Percentiles rank a stretch among this genome's conserved stretches.
Conservation (phyloP, 2,113 vertebrate genomes). For the Oxygymnocypris stewartii region DNA sequence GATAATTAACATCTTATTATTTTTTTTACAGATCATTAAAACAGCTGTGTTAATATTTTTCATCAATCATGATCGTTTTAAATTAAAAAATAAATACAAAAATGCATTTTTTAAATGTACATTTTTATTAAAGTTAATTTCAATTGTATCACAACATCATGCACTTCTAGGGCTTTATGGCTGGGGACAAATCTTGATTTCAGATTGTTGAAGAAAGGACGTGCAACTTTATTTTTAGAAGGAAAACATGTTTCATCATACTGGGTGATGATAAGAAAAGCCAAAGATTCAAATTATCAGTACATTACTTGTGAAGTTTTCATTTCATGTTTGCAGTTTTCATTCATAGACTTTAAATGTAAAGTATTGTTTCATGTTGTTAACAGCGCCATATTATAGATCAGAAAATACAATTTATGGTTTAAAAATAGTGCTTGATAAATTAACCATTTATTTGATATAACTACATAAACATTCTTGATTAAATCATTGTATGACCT, state of each 20-base stretch:
- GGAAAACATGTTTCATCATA: background rate
- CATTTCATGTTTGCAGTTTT: slow-evolving; percentile 1
- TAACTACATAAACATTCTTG: slow-evolving; percentile 46
- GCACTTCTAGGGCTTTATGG: background rate
- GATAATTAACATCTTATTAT: background rate
- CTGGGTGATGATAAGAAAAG: background rate
- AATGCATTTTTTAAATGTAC: background rate
- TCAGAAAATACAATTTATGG: slow-evolving; percentile 67
- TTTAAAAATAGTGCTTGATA: slow-evolving; percentile 64
- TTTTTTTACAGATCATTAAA: background rate
- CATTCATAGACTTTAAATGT: slow-evolving; percentile 60
- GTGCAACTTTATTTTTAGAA: background rate
- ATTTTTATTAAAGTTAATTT: background rate
- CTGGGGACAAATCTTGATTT: background rate
- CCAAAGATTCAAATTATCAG: background rate
- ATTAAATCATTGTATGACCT: slow-evolving; percentile 59
- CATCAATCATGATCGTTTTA: background rate
- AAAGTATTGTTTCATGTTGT: slow-evolving; percentile 73
- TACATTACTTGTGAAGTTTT: background rate
- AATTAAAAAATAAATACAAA: background rate
- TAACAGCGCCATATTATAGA: slow-evolving; percentile 66
- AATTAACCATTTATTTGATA: slow-evolving; percentile 65
- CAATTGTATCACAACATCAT: background rate
- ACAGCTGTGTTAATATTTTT: background rate
- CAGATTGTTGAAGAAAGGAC: background rate